phyloP scores from a whole-genome alignment of 2,113 vertebrate genomes.

The Thoracochromis brauschi region DNA sequence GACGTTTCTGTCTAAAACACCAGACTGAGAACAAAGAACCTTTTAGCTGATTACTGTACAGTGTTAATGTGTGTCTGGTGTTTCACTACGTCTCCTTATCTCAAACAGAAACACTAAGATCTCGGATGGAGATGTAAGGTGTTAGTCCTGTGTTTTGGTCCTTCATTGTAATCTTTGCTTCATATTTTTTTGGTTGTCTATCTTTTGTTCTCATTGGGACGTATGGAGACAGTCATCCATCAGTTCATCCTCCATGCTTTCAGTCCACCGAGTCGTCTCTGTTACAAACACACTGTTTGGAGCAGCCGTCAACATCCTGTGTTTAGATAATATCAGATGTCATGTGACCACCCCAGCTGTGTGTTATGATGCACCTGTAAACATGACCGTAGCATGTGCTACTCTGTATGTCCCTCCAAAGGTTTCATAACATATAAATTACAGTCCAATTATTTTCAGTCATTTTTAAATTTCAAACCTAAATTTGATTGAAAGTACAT shows the following conservation, averaged over 20 bases:
- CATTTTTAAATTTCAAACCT: neutral
- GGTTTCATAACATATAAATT: neutral
- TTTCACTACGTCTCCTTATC: neutral
- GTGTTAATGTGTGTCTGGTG: neutral
- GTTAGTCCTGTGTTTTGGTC: neutral
- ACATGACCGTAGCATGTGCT: neutral
- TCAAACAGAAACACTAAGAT: neutral
- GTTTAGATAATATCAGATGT: neutral
- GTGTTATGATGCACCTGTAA: neutral
- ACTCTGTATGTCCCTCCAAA: neutral
- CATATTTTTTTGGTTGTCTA: neutral
- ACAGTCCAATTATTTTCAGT: neutral
- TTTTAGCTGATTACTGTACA: neutral
- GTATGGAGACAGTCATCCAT: accelerated
- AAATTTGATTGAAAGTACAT: neutral
- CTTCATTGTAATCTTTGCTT: neutral
- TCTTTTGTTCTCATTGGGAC: neutral
- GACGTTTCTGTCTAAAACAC: neutral
- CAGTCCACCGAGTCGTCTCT: neutral
- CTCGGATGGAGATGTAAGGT: neutral
- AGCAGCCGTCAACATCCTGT: neutral
- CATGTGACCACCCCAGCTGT: neutral
- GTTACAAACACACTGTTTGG: neutral
- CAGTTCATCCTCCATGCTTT: neutral
- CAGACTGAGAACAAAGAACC: neutral